These are phyloP conservation scores for Ophiothrix spiculata DNA, from an alignment of 35 echinoderm and acorn worm species.

Conservation along the genomic window DNA sequence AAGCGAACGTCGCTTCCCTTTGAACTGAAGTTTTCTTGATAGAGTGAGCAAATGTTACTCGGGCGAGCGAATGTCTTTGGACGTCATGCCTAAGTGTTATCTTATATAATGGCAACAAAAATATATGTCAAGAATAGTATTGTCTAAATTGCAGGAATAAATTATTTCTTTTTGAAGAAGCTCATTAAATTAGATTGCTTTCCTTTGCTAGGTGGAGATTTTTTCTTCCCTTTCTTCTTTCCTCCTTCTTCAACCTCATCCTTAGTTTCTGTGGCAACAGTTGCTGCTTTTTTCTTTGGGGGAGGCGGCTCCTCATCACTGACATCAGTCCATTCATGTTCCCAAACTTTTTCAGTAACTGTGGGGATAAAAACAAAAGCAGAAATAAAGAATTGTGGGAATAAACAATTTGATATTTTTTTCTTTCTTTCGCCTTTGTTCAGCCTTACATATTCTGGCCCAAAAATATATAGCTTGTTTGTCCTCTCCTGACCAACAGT, in stretches of 20 bases:
- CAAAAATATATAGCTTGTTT: neutral
- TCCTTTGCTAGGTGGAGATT: too few relatives aligned
- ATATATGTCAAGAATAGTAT: too few relatives aligned
- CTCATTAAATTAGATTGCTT: slow-evolving; percentile 66
- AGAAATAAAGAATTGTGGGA: neutral
- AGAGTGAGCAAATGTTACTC: too few relatives aligned
- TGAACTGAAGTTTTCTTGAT: too few relatives aligned
- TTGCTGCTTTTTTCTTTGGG: slow-evolving; percentile 21
- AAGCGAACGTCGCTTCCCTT: too few relatives aligned
- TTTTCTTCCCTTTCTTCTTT: slow-evolving; percentile 26
- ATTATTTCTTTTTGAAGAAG: slow-evolving; percentile 76
- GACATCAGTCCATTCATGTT: slow-evolving; percentile 53
- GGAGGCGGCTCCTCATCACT: slow-evolving; percentile 51
- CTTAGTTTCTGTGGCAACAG: neutral
- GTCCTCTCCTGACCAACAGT: too few relatives aligned
- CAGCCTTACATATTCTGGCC: neutral
- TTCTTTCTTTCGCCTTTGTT: neutral
- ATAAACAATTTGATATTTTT: neutral
- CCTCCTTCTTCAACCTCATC: slow-evolving; percentile 34
- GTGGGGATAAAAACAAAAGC: neutral
- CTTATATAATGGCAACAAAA: too few relatives aligned
- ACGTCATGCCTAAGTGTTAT: too few relatives aligned
- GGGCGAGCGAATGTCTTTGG: too few relatives aligned
- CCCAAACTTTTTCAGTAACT: slow-evolving; percentile 71
- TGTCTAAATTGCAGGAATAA: too few relatives aligned